phyloP scores from a whole-genome alignment of 2,113 vertebrate species.

The Globicephala melas region DNA sequence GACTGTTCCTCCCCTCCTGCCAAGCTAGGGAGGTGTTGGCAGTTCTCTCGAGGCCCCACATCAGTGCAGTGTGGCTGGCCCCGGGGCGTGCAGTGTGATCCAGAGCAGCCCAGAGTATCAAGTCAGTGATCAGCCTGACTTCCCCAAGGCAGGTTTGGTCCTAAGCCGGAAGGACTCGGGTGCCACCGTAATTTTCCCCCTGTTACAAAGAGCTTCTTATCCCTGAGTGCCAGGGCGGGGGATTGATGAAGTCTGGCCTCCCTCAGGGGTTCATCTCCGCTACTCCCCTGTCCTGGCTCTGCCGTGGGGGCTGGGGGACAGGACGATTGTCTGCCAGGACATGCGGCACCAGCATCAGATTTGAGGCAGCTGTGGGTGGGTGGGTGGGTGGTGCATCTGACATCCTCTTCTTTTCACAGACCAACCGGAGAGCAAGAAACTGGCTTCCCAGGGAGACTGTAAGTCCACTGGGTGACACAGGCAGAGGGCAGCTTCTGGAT shows the following conservation, averaged over 20 bases:
- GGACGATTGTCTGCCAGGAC: neutral
- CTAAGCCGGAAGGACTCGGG: neutral
- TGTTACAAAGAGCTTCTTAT: neutral
- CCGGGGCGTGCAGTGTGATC: neutral
- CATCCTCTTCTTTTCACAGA: constrained; percentile 81
- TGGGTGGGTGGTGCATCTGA: constrained; percentile 26
- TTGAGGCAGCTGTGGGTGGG: constrained; percentile 26
- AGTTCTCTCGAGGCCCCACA: neutral
- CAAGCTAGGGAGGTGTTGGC: neutral
- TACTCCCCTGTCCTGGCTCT: neutral
- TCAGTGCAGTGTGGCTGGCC: neutral
- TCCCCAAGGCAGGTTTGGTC: neutral
- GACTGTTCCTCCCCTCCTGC: neutral
- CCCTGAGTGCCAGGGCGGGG: neutral
- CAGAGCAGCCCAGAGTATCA: neutral
- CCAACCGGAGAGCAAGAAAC: constrained; percentile 93
- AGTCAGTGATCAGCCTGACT: neutral
- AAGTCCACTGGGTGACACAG: constrained; percentile 75
- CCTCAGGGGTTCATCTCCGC: neutral
- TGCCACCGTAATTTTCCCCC: neutral
- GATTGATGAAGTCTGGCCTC: neutral
- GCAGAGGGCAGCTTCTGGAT: neutral
- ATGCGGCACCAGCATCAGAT: neutral
- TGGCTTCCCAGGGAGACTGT: constrained; percentile 92
- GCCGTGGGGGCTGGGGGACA: neutral